A percentile compares a stretch with the other conserved stretches of the same genome.
These are phyloP conservation scores for Aplodontia rufa DNA, from an alignment of 2,113 vertebrate genomes.

Conservation along the genomic window DNA sequence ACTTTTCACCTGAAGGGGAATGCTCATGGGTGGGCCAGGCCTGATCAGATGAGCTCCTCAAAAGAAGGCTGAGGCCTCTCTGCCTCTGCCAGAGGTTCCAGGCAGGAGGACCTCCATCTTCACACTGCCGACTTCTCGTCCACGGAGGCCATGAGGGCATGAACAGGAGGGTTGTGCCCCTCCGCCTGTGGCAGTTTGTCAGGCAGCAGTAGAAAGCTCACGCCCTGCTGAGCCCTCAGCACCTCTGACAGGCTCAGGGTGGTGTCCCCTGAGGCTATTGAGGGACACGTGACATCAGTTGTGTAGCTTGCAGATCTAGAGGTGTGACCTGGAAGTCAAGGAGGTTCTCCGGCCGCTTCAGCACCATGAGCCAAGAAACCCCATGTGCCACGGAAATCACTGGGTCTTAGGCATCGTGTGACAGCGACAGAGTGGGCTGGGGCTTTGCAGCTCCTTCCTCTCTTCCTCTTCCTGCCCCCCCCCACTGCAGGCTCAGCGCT, in stretches of 20 bases:
- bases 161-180: rapidly evolving
- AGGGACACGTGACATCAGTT: rapidly evolving
- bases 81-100: not conserved
- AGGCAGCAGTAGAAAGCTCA: not conserved
- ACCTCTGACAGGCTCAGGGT: rapidly evolving
- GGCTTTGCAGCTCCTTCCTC: too few relatives aligned
- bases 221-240: not conserved
- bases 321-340: not conserved
- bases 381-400: too few relatives aligned
- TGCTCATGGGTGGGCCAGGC: not conserved
- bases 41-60: not conserved
- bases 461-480: not conserved
- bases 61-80: not conserved
- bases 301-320: rapidly evolving
- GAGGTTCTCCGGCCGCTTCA: not conserved
- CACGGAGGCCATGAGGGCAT: not conserved
- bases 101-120: not conserved
- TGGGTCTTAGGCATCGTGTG: not conserved
- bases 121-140: not conserved
- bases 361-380: not conserved
- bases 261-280: not conserved
- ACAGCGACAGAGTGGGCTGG: too few relatives aligned
- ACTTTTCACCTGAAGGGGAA: not conserved
- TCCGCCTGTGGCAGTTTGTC: too few relatives aligned
- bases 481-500: not conserved